Evolutionary conservation across 2,888 invertebrate species (phyloP).

Genomic region (Megalurothrips usitatus): DNA sequence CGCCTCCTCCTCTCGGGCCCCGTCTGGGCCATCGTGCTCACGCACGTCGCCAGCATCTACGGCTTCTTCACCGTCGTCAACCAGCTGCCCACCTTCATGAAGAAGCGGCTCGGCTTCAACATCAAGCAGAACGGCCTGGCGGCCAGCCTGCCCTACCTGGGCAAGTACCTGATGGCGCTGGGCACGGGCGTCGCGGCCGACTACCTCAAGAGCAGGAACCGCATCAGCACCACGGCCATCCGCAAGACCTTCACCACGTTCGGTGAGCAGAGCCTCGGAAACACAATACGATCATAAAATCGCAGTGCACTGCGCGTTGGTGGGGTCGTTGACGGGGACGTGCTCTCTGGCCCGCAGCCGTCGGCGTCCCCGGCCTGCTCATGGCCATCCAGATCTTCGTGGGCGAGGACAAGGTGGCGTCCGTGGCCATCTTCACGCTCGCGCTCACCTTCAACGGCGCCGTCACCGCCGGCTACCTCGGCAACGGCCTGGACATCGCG

Average conservation of each 20-base stretch:
- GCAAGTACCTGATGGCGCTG: conserved; percentile 77
- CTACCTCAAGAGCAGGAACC: conserved; percentile 60
- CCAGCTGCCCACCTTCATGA: conserved; percentile 82
- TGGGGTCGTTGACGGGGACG: not conserved
- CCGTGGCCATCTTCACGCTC: conserved; percentile 71
- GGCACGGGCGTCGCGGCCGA: conserved; percentile 70
- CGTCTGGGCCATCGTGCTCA: conserved; percentile 81
- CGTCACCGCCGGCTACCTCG: conserved; percentile 78
- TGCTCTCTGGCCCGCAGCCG: conserved; percentile 47
- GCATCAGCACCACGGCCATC: conserved; percentile 66
- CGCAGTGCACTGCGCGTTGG: too few relatives aligned
- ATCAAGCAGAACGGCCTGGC: conserved; percentile 81
- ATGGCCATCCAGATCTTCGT: conserved; percentile 70
- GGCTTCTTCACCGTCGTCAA: conserved; percentile 85
- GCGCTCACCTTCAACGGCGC: conserved; percentile 80
- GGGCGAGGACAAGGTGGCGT: conserved; percentile 64
- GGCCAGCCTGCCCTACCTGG: conserved; percentile 80
- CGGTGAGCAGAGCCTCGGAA: conserved; percentile 53
- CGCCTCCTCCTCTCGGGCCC: conserved; percentile 63
- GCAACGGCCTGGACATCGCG: conserved; percentile 81
- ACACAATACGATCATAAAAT: too few relatives aligned
- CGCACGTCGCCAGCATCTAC: conserved; percentile 78
- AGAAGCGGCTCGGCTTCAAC: conserved; percentile 68
- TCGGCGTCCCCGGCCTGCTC: conserved; percentile 61
- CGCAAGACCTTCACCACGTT: conserved; percentile 65